These are phyloP conservation scores for Aspidiotus rigidus DNA, from an alignment of 2,888 invertebrate species.

Conservation along the genomic window DNA sequence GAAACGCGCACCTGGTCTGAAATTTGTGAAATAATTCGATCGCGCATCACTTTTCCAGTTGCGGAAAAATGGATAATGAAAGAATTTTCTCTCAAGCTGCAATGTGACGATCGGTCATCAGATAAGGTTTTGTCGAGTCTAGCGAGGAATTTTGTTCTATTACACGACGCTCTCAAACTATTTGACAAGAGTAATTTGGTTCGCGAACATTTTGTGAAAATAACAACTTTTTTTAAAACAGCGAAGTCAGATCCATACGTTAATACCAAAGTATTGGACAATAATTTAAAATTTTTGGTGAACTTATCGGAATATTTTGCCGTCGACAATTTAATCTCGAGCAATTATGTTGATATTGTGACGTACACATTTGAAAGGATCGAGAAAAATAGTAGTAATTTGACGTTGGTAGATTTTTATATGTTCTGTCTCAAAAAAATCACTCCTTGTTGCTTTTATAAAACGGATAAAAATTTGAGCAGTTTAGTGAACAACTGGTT, in stretches of 20 bases:
- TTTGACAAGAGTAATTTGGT: neutral
- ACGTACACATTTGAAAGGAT: neutral
- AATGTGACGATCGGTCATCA: slow-evolving; percentile 2
- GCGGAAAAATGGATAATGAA: slow-evolving; percentile 1
- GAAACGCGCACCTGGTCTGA: neutral
- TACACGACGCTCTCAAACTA: slow-evolving; percentile 10
- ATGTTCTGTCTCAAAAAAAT: neutral
- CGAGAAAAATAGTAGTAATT: neutral
- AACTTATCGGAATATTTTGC: neutral
- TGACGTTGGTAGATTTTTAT: slow-evolving; percentile 1
- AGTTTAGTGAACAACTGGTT: too few species aligned
- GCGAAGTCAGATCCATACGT: slow-evolving; percentile 9
- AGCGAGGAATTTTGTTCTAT: neutral
- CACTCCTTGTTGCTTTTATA: too few species aligned
- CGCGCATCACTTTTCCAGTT: neutral
- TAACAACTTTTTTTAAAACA: slow-evolving; percentile 5
- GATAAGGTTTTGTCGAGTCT: neutral
- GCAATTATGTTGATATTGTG: neutral
- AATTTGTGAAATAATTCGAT: neutral
- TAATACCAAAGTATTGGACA: slow-evolving; percentile 8
- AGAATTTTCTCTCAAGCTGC: neutral
- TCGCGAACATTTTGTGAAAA: neutral
- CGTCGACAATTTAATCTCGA: too few species aligned
- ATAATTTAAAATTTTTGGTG: slow-evolving; percentile 14
- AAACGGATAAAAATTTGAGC: too few species aligned